Conservation (phyloP, 2,888 invertebrate genomes). For the Gasteruption jaculator region DNA sequence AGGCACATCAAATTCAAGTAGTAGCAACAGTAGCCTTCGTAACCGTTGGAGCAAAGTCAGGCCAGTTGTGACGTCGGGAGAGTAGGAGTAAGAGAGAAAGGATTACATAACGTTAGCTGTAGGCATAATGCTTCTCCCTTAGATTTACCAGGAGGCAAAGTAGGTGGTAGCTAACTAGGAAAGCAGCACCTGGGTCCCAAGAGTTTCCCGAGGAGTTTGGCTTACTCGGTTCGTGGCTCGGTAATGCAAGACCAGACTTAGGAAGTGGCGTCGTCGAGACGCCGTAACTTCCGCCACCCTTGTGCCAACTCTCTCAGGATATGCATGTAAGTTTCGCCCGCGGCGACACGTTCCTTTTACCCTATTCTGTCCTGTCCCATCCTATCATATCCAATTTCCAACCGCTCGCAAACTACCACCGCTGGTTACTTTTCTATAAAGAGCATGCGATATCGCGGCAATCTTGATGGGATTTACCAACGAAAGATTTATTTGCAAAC, state of each 20-base stretch:
- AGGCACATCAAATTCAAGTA: constrained; percentile 44
- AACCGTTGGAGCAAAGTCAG: constrained; percentile 16
- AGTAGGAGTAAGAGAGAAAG: neutral
- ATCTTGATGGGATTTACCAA: no score
- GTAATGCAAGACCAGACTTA: constrained; percentile 40
- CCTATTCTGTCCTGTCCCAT: constrained; percentile 27
- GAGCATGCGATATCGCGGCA: no score
- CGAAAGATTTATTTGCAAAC: no score
- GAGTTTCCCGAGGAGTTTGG: constrained; percentile 7
- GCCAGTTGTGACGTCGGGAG: constrained; percentile 17
- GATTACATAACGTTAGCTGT: no score
- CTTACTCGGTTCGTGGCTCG: constrained; percentile 29
- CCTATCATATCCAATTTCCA: constrained; percentile 36
- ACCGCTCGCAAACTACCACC: no score
- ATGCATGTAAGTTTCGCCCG: constrained; percentile 41
- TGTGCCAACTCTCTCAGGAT: constrained; percentile 38
- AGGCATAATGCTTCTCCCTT: constrained; percentile 28
- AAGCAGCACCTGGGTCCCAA: constrained; percentile 34
- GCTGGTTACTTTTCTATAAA: no score
- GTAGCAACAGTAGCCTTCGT: constrained; percentile 16
- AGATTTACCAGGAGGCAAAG: constrained; percentile 34
- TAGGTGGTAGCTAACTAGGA: constrained; percentile 31
- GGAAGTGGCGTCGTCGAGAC: constrained; percentile 48
- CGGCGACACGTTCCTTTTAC: constrained; percentile 36
- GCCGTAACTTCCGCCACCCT: constrained; percentile 48